phyloP scores from a whole-genome alignment of 2,888 invertebrate genomes.

The Leistus spinibarbis region DNA sequence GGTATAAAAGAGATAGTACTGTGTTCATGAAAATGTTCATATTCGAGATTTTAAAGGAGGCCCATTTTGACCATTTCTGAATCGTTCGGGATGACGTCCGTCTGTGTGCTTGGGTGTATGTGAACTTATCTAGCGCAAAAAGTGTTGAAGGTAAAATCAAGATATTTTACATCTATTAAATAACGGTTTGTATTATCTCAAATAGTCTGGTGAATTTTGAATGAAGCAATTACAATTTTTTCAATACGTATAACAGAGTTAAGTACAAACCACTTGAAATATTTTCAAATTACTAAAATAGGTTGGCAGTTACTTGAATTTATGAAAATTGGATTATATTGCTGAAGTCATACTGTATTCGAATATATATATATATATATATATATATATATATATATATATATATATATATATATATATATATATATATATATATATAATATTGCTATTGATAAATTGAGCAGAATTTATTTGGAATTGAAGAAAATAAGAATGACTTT shows the following conservation, averaged over 20 bases:
- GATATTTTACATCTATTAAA: too few species aligned
- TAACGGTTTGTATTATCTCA: too few species aligned
- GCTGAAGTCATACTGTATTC: conserved; percentile 15
- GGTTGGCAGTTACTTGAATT: too few species aligned
- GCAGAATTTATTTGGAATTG: neutral
- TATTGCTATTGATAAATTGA: neutral
- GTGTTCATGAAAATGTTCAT: too few species aligned
- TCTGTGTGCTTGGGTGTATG: neutral
- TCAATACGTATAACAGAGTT: too few species aligned
- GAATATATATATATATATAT: conserved; percentile 40
- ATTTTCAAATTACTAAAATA: too few species aligned
- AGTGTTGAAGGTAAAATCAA: neutral
- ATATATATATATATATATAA: conserved; percentile 22
- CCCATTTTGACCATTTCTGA: too few species aligned
- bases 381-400: conserved; percentile 40
- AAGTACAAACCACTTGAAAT: too few species aligned
- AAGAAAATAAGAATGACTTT: neutral
- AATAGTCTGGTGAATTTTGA: neutral
- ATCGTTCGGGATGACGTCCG: too few species aligned
- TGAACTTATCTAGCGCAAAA: neutral
- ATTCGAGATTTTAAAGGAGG: too few species aligned
- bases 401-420: conserved; percentile 35
- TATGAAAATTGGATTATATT: conserved; percentile 40
- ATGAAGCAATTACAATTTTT: too few species aligned
- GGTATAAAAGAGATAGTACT: too few species aligned